Conservation (phyloP, 1,140 invertebrate species). For the Drosophila tropicalis region DNA sequence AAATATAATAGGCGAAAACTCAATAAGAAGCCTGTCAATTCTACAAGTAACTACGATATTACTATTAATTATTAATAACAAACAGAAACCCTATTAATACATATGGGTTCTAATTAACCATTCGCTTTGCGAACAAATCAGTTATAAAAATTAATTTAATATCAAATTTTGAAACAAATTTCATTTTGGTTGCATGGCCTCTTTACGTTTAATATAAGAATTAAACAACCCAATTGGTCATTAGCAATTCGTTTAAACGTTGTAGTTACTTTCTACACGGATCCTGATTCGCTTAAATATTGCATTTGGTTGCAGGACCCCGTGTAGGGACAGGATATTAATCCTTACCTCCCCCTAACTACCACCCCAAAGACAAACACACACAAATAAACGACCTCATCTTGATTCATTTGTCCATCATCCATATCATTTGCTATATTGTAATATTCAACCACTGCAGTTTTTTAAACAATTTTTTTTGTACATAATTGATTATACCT, state of each 20-base stretch:
- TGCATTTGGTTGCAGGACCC: background rate
- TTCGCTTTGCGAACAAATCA: no score
- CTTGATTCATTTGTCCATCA: constrained; percentile 16
- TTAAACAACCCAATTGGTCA: no score
- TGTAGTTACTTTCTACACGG: background rate
- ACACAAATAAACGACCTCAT: constrained; percentile 1
- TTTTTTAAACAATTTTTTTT: background rate
- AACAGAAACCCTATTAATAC: background rate
- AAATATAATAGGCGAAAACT: no score
- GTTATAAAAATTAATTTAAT: no score
- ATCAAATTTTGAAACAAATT: no score
- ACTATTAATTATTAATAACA: background rate
- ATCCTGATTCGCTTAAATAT: background rate
- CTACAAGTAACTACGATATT: no score
- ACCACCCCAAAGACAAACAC: background rate
- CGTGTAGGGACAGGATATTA: background rate
- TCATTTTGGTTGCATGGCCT: no score
- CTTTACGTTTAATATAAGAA: no score
- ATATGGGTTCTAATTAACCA: no score
- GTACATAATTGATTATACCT: constrained; percentile 10
- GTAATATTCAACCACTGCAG: background rate
- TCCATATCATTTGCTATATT: constrained; percentile 4
- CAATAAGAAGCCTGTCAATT: no score
- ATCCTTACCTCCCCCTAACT: background rate
- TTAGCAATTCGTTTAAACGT: background rate